A percentile compares a stretch with the other conserved stretches of the same genome.
These are phyloP conservation scores for Aplysia californica DNA, from an alignment of 1,140 invertebrate species.

Conservation along the genomic window DNA sequence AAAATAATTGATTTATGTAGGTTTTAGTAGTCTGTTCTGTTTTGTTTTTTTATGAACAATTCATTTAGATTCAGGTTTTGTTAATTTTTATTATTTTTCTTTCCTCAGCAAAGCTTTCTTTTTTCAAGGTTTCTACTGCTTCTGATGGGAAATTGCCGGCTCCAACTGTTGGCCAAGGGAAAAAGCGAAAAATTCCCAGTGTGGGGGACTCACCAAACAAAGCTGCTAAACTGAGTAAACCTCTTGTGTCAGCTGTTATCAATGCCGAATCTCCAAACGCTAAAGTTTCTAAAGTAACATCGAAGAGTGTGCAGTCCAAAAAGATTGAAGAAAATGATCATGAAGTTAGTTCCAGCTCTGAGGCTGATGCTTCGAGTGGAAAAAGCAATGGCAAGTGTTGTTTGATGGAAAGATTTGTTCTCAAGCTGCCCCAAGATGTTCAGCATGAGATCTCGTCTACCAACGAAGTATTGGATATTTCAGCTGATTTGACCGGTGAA, in stretches of 20 bases:
- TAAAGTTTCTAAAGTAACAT: constrained; percentile 1
- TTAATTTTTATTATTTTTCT: constrained; percentile 6
- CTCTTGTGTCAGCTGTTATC: not conserved
- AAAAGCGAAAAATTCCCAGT: constrained; percentile 8
- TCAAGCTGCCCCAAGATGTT: not conserved
- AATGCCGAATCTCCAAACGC: constrained; percentile 6
- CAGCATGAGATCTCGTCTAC: constrained; percentile 21
- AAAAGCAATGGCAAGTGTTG: constrained; percentile 19
- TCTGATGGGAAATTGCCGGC: not conserved
- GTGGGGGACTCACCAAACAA: constrained; percentile 17
- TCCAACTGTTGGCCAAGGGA: not conserved
- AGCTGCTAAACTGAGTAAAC: not conserved
- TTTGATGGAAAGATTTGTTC: constrained; percentile 23
- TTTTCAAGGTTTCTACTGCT: constrained; percentile 3
- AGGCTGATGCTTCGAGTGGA: not conserved
- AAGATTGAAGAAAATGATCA: constrained; percentile 4
- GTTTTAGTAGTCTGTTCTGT: no score
- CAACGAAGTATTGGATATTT: constrained; percentile 16
- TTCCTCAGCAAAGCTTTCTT: constrained; percentile 8
- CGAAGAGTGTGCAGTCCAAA: not conserved
- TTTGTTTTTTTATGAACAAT: not conserved
- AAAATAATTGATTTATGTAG: no score
- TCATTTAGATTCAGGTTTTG: not conserved
- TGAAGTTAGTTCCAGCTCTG: constrained; percentile 23
- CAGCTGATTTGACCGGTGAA: no score